Evolutionary conservation across 2,888 invertebrate species (phyloP), one percentile per base, ranked within the genome.

Genomic region (Drosophila suboccidentalis): DNA sequence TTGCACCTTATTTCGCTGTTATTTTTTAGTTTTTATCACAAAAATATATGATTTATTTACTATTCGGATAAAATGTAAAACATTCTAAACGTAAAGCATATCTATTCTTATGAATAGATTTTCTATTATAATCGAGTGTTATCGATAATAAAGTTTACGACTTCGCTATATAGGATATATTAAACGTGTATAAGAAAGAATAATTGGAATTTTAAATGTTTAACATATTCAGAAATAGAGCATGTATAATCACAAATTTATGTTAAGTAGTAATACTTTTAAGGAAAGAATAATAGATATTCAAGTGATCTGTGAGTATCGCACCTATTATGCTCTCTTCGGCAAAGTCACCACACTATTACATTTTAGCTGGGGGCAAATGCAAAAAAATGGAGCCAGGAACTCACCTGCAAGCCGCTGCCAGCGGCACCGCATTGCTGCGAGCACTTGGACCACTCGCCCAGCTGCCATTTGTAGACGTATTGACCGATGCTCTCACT

Each of bases 371-470:
- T 22, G 0, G 15, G 4, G 10, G 29, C 47, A 29, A 1, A 4
- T 15, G 29, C 47, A 9, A 4, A 4, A 10, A 4, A 15, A 26
- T 26, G 4, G 6, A 0, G n/a, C 6, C 17, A 6, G 32, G 34
- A 22, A 88, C 91, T 90, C 74, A 93, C 93, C 87, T 90, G 85
- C 60, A 92, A 79, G 51, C 93, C 93, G 43, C 87, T 89, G 32
- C 97, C 97, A 60, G 94, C 94, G 44, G 96, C 95, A 0, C 97
- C 97, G 87, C 98, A 98, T 0, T 95, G 95, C 77, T 96, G 96
- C 1, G 96, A 97, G 91, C 98, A 98, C 13, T 95, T 94, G 0
- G 97, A 96, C 98, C 98, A 98, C 10, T 96, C 95, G 0, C 96
- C 96, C 11, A 96, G 95, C 90, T 95, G 94, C 97, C 97, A 98